phyloP scores from a whole-genome alignment of 1,140 invertebrate species.

The Chionoecetes opilio region DNA sequence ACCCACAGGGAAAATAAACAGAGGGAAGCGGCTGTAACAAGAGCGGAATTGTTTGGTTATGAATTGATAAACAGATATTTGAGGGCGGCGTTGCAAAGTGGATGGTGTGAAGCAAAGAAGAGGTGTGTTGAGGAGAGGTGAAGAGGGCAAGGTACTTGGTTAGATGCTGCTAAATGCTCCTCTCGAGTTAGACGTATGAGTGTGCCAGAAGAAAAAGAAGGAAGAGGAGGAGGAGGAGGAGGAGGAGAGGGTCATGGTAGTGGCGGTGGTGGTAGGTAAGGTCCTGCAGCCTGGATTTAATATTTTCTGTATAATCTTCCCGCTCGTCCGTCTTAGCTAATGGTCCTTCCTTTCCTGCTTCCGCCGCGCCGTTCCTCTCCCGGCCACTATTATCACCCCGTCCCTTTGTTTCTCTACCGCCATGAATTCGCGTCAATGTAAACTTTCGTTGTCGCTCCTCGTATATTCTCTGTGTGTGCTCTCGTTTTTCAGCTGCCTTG shows the following conservation, averaged over 20 bases:
- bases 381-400: slow-evolving; percentile 7
- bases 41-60: background rate
- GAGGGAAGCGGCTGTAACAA: background rate
- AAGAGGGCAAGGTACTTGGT: background rate
- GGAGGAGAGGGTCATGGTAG: background rate
- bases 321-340: slow-evolving; percentile 17
- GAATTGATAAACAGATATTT: slow-evolving; percentile 21
- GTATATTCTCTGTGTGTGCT: background rate
- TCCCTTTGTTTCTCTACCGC: background rate
- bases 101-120: background rate
- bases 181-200: slow-evolving; percentile 8
- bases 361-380: background rate
- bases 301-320: slow-evolving; percentile 30
- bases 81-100: background rate
- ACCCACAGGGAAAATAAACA: background rate
- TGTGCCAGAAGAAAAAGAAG: background rate
- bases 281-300: background rate
- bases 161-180: slow-evolving; percentile 13
- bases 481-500: background rate
- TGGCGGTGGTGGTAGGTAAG: background rate
- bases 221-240: background rate
- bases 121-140: background rate
- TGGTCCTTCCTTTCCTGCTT: slow-evolving; percentile 27
- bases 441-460: background rate
- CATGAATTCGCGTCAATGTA: background rate